Base-by-base conservation (phyloP, 1,140 invertebrate genomes). In the Triops cancriformis region DNA sequence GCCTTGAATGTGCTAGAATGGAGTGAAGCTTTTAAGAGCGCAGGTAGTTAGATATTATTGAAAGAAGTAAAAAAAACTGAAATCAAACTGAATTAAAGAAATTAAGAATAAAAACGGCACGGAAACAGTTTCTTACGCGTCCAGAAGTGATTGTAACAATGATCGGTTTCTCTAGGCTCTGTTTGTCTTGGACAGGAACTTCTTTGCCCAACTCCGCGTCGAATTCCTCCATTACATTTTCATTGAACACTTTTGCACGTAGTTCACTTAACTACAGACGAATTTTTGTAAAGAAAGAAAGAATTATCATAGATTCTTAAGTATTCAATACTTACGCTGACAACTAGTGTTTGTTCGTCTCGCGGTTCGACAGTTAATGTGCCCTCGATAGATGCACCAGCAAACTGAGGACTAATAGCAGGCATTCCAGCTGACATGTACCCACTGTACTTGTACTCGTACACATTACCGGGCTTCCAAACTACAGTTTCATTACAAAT, bases 361-460 rank as follows among this genome's bases (percentile, higher is more conserved):
- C 72, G 42, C 26, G 78, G 78, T 41, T 79, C 78, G 14, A 79
- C 75, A 42, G 42, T 45, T 6, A 79, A 26, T 26, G 28, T 75
- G 18, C 75, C 78, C 31, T 79, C 76, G 51, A 79, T 73, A 72
- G 51, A 31, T 14, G 64, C 74, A 26, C 78, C 78, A 23, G 75
- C 41, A n/a, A 76, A 72, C 37, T 79, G 76, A 12, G 78, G 76
- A 72, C 74, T 76, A n/a, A 79, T 79, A 26, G 42, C 75, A 23
- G 75, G 76, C 42, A 79, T 79, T 73, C 78, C 78, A 31, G 78
- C 42, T 14, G 78, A 28, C 27, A 76, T 79, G 72, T 72, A 79
- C 64, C 74, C 72, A 7, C 31, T 43, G 75, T 76, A 79, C 23
- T 76, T 37, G 75, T 79, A 79, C 73, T 77, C 78, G 73, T 79